phyloP scores from a whole-genome alignment of 37 sponge, comb jelly and placozoan species.

The Crambe crambe region DNA sequence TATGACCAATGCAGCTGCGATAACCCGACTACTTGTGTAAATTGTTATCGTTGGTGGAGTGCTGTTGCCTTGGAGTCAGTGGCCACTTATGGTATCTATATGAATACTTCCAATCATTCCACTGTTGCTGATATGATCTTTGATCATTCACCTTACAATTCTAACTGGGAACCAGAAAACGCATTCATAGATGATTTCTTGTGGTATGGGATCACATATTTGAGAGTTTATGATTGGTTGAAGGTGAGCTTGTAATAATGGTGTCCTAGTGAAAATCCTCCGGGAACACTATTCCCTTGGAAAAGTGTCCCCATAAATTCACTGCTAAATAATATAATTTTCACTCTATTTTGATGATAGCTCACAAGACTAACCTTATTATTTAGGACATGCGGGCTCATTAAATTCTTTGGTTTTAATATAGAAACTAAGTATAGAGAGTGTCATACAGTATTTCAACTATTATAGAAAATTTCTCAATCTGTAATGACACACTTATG shows the following conservation, averaged over 20 bases:
- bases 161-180: conserved; percentile 30
- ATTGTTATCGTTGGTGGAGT: conserved; percentile 58
- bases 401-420: too few relatives aligned
- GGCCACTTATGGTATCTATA: conserved; percentile 28
- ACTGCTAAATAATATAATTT: too few relatives aligned
- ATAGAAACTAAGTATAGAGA: too few relatives aligned
- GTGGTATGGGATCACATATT: conserved; percentile 55
- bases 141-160: conserved; percentile 52
- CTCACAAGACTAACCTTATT: too few relatives aligned
- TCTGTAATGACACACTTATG: too few relatives aligned
- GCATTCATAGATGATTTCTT: conserved; percentile 45
- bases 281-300: too few relatives aligned
- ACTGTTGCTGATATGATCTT: conserved; percentile 16
- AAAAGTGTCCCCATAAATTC: too few relatives aligned
- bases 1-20: conserved; percentile 12
- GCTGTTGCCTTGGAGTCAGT: conserved; percentile 41
- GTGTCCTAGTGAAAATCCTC: too few relatives aligned
- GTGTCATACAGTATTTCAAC: too few relatives aligned
- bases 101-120: conserved; percentile 1
- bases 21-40: conserved; percentile 6
- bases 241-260: conserved; percentile 32
- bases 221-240: conserved; percentile 47
- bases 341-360: too few relatives aligned
- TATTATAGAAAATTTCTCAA: too few relatives aligned
- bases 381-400: too few relatives aligned